Evolutionary conservation across 2,888 invertebrate species (phyloP).

Genomic region (Cynaeus angustus): DNA sequence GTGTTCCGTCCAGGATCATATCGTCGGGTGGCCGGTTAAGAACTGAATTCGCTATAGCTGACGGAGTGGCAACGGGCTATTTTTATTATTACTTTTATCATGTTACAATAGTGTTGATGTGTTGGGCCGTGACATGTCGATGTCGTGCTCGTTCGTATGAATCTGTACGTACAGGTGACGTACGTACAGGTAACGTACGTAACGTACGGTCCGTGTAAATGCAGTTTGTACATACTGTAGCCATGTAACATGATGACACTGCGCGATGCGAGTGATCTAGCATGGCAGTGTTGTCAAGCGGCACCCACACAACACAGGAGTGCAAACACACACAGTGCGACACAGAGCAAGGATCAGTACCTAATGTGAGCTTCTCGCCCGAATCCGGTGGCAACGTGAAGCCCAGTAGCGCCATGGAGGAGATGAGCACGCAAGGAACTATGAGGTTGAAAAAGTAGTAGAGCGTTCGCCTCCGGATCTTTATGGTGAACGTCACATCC

Average conservation of each 20-base stretch:
- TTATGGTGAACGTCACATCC: constrained; percentile 97
- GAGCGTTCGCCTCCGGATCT: constrained; percentile 95
- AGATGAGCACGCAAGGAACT: constrained; percentile 98
- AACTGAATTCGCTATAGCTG: constrained; percentile 46
- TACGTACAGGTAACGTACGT: no score
- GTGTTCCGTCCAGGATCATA: constrained; percentile 54
- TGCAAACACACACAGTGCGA: constrained; percentile 63
- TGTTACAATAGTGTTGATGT: constrained; percentile 45
- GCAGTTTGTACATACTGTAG: constrained; percentile 50
- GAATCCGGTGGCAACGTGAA: constrained; percentile 99
- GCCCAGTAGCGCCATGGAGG: constrained; percentile 97
- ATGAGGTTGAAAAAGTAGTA: constrained; percentile 99
- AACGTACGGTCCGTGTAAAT: constrained; percentile 49
- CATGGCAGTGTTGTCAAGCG: constrained; percentile 63
- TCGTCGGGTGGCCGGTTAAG: constrained; percentile 54
- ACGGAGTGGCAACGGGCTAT: constrained; percentile 47
- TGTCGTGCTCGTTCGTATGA: constrained; percentile 38
- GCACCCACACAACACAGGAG: constrained; percentile 64
- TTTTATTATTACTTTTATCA: background rate
- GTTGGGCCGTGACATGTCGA: constrained; percentile 40
- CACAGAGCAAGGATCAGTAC: constrained; percentile 73
- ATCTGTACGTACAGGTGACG: constrained; percentile 44
- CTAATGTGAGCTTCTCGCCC: constrained; percentile 95
- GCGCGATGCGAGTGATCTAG: constrained; percentile 62
- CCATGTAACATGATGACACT: constrained; percentile 61